Evolutionary conservation across 64 coral and sea anemone species (phyloP).

Genomic region (Porites lutea): DNA sequence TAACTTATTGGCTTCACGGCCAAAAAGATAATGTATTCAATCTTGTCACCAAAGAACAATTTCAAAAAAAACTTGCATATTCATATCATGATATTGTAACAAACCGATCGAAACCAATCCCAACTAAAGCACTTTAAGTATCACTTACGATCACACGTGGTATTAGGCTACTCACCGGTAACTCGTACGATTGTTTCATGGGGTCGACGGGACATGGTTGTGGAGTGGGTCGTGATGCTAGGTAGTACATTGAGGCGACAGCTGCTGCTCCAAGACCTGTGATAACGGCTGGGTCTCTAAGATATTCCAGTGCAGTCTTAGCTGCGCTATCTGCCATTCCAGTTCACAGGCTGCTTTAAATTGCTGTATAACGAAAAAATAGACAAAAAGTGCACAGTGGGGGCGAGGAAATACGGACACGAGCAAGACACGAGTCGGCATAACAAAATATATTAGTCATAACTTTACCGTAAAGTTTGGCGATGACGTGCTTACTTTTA

Average conservation of each 20-base stretch:
- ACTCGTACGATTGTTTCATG: constrained; percentile 83
- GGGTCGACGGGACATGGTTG: constrained; percentile 81
- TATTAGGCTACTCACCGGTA: constrained; percentile 64
- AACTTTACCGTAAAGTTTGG: too few relatives aligned
- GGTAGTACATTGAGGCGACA: constrained; percentile 50
- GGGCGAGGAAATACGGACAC: not conserved
- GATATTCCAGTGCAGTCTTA: constrained; percentile 72
- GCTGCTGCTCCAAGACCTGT: constrained; percentile 77
- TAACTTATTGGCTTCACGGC: too few relatives aligned
- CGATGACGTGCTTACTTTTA: too few relatives aligned
- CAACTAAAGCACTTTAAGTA: not conserved
- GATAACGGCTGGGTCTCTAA: constrained; percentile 75
- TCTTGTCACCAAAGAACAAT: too few relatives aligned
- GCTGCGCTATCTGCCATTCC: constrained; percentile 71
- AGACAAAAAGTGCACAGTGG: too few relatives aligned
- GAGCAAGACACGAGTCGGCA: too few relatives aligned
- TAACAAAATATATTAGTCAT: too few relatives aligned
- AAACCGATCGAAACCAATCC: not conserved
- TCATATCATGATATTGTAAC: not conserved
- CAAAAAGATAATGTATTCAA: too few relatives aligned
- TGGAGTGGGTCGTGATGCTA: constrained; percentile 70
- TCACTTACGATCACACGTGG: not conserved
- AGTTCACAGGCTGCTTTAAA: not conserved
- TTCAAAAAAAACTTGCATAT: too few relatives aligned
- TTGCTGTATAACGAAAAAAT: not conserved